phyloP scores from a whole-genome alignment of 2,888 invertebrate genomes.

The Macrophya annulata region DNA sequence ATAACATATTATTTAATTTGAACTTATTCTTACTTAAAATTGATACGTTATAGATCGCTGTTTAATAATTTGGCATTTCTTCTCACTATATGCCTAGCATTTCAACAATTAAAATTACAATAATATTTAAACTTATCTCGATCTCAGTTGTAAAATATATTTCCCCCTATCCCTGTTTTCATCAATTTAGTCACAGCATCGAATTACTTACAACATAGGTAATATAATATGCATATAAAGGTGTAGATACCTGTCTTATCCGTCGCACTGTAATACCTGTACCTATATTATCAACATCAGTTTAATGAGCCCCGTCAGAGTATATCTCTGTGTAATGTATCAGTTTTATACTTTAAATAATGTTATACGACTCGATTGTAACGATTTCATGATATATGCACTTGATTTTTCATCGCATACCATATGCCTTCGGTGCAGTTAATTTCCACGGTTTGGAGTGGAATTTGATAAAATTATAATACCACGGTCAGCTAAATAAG shows the following conservation, averaged over 20 bases:
- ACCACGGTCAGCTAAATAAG: neutral
- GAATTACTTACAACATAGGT: neutral
- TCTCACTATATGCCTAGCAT: neutral
- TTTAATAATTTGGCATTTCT: neutral
- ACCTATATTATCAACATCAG: neutral
- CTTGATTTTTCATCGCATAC: neutral
- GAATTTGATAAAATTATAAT: neutral
- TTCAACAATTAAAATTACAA: neutral
- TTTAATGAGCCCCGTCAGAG: neutral
- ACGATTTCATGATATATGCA: neutral
- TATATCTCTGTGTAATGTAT: neutral
- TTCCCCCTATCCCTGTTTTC: neutral
- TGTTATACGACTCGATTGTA: neutral
- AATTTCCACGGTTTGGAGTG: neutral
- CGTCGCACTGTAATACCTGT: neutral
- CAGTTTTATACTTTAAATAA: neutral
- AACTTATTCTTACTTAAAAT: neutral
- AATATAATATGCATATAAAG: neutral
- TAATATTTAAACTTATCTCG: neutral
- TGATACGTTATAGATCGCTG: constrained; percentile 9
- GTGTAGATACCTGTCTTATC: neutral
- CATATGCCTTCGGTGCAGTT: neutral
- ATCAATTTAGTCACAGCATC: neutral
- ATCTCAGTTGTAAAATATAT: neutral
- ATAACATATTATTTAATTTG: neutral